phyloP scores from a whole-genome alignment of 2,888 invertebrate genomes.

The Phortica okadai region DNA sequence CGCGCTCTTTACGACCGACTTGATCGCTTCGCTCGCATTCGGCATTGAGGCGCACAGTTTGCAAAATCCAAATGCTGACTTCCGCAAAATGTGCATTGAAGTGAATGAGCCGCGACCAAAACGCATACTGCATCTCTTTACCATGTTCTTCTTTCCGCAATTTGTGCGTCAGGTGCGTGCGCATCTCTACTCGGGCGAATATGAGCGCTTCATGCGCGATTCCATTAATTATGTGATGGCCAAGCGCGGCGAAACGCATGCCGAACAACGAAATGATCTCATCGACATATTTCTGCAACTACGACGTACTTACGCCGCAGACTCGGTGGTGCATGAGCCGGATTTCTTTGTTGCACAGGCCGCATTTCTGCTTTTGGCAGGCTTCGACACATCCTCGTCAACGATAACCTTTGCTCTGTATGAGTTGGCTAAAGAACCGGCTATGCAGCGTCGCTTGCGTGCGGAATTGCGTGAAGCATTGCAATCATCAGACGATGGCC shows the following conservation, averaged over 20 bases:
- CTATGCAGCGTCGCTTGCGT: constrained; percentile 73
- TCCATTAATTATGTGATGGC: constrained; percentile 75
- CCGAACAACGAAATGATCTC: constrained; percentile 76
- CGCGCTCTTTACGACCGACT: constrained; percentile 74
- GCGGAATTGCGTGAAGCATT: constrained; percentile 72
- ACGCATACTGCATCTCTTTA: constrained; percentile 72
- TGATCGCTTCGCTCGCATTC: constrained; percentile 77
- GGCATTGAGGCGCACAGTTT: constrained; percentile 76
- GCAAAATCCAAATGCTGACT: constrained; percentile 74
- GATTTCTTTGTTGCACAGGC: constrained; percentile 73
- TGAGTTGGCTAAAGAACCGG: constrained; percentile 73
- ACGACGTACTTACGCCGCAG: constrained; percentile 58
- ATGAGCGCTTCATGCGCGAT: constrained; percentile 72
- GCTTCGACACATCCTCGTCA: constrained; percentile 74
- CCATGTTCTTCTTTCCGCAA: constrained; percentile 75
- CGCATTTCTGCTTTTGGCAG: constrained; percentile 68
- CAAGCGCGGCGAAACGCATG: constrained; percentile 64
- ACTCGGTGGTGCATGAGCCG: constrained; percentile 55
- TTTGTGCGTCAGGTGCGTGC: constrained; percentile 64
- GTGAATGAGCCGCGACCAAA: constrained; percentile 72
- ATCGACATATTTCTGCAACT: constrained; percentile 77
- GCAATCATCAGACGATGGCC: constrained; percentile 49
- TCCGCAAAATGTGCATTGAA: constrained; percentile 73
- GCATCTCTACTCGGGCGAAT: constrained; percentile 64
- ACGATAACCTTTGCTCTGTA: constrained; percentile 76